phyloP scores from a whole-genome alignment of 2,888 invertebrate genomes.

The Morpho deidamia region DNA sequence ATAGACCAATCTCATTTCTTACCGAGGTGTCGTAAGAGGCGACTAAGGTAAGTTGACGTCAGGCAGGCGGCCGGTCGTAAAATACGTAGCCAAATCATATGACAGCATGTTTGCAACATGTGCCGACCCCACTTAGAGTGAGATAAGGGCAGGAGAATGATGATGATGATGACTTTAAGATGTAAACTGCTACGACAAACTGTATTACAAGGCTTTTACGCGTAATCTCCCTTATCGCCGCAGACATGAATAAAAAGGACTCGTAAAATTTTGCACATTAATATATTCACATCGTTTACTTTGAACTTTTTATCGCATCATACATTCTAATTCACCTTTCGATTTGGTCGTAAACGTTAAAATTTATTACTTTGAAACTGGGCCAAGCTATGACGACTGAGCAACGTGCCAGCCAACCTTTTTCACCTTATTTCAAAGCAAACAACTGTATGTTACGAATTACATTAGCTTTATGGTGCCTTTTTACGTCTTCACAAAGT shows the following conservation, averaged over 20 bases:
- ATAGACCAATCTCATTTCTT: too few relatives aligned
- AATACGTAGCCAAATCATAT: too few relatives aligned
- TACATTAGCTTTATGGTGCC: neutral
- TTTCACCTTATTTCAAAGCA: conserved; percentile 29
- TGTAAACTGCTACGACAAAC: too few relatives aligned
- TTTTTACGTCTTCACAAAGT: neutral
- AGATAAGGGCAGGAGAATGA: too few relatives aligned
- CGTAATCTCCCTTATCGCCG: neutral
- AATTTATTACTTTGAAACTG: conserved; percentile 40
- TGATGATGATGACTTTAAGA: too few relatives aligned
- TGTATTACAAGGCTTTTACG: neutral
- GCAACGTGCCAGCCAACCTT: conserved; percentile 30
- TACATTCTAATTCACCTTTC: conserved; percentile 19
- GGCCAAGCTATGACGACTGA: conserved; percentile 22
- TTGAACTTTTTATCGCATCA: conserved; percentile 17
- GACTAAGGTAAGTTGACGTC: too few relatives aligned
- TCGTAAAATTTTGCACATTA: conserved; percentile 9
- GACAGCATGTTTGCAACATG: too few relatives aligned
- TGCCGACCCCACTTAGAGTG: too few relatives aligned
- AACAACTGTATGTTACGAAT: neutral
- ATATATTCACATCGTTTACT: conserved; percentile 13
- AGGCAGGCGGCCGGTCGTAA: too few relatives aligned
- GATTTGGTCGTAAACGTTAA: conserved; percentile 36
- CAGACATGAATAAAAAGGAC: conserved; percentile 8
- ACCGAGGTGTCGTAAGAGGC: too few relatives aligned